Evolutionary conservation across 2,888 invertebrate species (phyloP).

Genomic region (Chymomyza procnemis): DNA sequence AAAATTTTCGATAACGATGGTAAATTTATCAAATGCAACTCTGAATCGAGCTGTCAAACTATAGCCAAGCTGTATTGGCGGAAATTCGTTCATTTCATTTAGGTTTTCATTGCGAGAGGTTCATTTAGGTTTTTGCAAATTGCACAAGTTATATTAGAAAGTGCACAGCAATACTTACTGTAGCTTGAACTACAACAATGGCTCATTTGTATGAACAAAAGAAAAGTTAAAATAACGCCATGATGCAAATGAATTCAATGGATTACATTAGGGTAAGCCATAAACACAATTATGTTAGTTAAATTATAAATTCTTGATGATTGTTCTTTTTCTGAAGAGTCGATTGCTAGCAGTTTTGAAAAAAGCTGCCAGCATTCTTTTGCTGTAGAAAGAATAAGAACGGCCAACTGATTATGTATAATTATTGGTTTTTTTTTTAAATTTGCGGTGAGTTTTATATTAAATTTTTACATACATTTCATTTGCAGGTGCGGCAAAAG

Average conservation of each 20-base stretch:
- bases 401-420: slow-evolving; percentile 70
- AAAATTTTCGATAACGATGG: background rate
- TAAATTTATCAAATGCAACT: background rate
- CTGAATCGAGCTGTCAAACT: background rate
- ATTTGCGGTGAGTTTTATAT: background rate
- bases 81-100: slow-evolving; percentile 1
- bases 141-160: background rate
- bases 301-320: slow-evolving; percentile 42
- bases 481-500: slow-evolving; percentile 13
- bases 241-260: background rate
- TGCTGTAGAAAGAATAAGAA: slow-evolving; percentile 74
- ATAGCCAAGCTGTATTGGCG: background rate
- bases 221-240: background rate
- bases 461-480: background rate
- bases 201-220: background rate
- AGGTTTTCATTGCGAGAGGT: background rate
- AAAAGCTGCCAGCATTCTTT: slow-evolving; percentile 42
- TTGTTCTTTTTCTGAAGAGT: slow-evolving; percentile 67
- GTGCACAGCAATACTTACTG: background rate
- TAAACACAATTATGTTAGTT: background rate
- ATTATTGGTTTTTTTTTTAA: background rate
- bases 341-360: slow-evolving; percentile 39
- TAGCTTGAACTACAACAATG: background rate
- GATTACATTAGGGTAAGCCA: background rate
- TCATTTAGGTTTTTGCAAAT: too few relatives aligned